Percentiles rank a stretch among this genome's conserved stretches.
Evolutionary conservation across 92 coral and sea anemone species (phyloP).

Genomic region (Bergia sp.): DNA sequence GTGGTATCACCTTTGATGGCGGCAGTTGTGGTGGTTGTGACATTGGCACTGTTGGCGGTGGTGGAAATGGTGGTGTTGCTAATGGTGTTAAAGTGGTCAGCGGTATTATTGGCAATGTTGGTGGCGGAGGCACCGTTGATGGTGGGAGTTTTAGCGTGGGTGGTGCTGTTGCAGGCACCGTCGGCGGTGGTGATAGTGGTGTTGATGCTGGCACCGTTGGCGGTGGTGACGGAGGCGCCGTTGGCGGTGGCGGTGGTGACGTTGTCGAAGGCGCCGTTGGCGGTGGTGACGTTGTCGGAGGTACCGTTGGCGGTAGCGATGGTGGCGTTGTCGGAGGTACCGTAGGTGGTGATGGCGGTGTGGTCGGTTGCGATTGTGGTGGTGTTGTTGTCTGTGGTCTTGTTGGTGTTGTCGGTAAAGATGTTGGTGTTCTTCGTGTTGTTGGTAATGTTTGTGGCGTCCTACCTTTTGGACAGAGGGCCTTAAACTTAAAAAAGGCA

Average conservation of each 20-base stretch:
- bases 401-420: too few species aligned
- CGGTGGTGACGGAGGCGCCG: too few species aligned
- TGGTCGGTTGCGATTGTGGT: not conserved
- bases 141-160: not conserved
- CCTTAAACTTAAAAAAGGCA: not conserved
- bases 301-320: not conserved
- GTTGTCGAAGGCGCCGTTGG: not conserved
- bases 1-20: too few species aligned
- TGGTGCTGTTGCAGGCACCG: too few species aligned
- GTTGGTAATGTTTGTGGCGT: not conserved
- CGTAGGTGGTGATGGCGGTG: not conserved
- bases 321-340: too few species aligned
- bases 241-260: not conserved
- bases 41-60: too few species aligned
- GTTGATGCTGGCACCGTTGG: not conserved
- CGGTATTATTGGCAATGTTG: not conserved
- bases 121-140: not conserved
- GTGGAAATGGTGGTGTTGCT: not conserved
- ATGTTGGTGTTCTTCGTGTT: not conserved
- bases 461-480: not conserved
- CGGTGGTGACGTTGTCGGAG: not conserved
- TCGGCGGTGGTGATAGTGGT: not conserved
- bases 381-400: not conserved
- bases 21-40: not conserved
- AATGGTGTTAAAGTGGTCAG: too few species aligned